A percentile compares a stretch with the other conserved stretches of the same genome.
Evolutionary conservation across 1,140 invertebrate species (phyloP).

Genomic region (Cryptotermes secundus): DNA sequence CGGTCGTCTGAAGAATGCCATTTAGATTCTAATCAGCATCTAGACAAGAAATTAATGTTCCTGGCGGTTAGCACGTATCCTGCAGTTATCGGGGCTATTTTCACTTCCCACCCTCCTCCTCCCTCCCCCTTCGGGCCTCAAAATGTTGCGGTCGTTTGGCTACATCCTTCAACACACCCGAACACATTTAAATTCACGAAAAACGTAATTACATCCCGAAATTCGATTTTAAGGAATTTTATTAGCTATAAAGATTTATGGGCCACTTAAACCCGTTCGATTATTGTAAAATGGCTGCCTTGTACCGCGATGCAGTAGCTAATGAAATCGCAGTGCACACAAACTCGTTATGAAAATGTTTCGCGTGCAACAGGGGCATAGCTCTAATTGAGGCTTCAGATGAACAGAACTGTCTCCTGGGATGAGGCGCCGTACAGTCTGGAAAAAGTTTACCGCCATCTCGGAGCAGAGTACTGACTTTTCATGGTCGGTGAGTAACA

Average conservation of each 20-base stretch:
- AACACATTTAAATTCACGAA: background rate
- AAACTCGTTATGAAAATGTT: too few species aligned
- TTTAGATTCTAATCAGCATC: conserved; percentile 5
- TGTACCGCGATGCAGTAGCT: background rate
- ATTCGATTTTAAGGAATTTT: background rate
- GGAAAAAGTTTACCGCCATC: too few species aligned
- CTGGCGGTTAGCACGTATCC: background rate
- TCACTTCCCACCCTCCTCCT: too few species aligned
- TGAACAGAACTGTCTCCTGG: too few species aligned
- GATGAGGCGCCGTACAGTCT: too few species aligned
- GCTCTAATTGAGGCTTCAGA: too few species aligned
- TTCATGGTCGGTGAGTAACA: too few species aligned
- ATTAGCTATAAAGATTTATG: background rate
- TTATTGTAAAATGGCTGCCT: background rate
- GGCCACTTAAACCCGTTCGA: background rate
- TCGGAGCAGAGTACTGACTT: too few species aligned
- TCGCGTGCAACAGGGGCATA: too few species aligned
- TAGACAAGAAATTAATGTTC: conserved; percentile 9
- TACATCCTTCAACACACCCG: background rate
- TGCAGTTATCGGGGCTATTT: background rate
- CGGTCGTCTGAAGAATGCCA: background rate
- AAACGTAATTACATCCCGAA: background rate
- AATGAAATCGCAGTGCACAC: background rate
- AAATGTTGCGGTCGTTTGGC: background rate
- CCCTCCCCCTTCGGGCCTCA: background rate